Evolutionary conservation across 1,140 invertebrate genomes (phyloP), one percentile per base, ranked within the genome.

Genomic region (Magallana gigas): DNA sequence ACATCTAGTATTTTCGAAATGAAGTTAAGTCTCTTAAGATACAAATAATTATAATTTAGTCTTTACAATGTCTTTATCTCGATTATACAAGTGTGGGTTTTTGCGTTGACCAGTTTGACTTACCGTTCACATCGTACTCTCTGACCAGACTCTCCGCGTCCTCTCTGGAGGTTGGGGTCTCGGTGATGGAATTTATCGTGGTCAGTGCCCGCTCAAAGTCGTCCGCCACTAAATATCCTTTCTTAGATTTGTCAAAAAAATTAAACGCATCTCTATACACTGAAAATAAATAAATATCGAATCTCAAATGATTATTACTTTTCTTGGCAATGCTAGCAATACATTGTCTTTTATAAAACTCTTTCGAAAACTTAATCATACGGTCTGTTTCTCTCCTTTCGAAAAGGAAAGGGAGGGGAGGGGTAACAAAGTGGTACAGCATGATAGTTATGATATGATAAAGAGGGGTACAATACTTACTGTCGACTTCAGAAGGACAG

Each of bases 111-210:
- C 5, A 56, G 9, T 8, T n/a, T 58, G 56, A n/a, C 9, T 84
- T 86, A 88, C 88, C 88, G 64, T 88, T 88, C 6, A 88, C 83
- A 62, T 88, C 88, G 62, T 88, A 84, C 56, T 84, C 82, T n/a
- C 84, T 86, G 18, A 88, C 57, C 9, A 88, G 59, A 81, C 59
- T 83, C n/a, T 86, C 80, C 0, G 81, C 88, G 23, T 88, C 88
- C 23, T 86, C 88, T 58, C 85, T 81, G 1, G 62, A 80, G 7
- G 85, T 85, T 4, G 14, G 57, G 5, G 12, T 82, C n/a, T 83
- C 58, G 57, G 36, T 81, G 18, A 88, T 86, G 5, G 18, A 48
- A 60, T 71, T 57, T 9, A 83, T 83, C 11, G 57, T 36, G 59
- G 11, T 84, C 23, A 84, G 11, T 16, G 83, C 83, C 48, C 83